A percentile compares a stretch with the other conserved stretches of the same genome.
Evolutionary conservation across 2,888 invertebrate species (phyloP).

Genomic region (Stramonita haemastoma): DNA sequence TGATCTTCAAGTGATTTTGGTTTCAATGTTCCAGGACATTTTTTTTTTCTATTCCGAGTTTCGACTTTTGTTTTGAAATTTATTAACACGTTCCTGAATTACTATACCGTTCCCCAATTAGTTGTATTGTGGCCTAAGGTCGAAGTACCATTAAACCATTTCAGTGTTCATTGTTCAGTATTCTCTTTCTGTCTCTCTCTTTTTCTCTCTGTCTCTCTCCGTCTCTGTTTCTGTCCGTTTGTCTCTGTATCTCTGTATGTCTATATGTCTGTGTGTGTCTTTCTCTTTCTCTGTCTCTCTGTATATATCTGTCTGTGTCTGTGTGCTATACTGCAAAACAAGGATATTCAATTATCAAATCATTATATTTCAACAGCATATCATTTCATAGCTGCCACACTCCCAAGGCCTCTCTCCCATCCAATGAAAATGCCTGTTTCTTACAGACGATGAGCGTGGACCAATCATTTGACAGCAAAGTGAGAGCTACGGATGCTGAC

Average conservation of each 20-base stretch:
- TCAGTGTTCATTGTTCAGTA: too few species aligned
- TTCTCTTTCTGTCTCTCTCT: not conserved
- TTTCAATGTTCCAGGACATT: too few species aligned
- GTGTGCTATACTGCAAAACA: not conserved
- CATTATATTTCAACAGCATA: not conserved
- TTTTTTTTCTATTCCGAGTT: too few species aligned
- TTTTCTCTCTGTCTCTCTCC: not conserved
- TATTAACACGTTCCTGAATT: too few species aligned
- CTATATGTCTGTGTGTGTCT: not conserved
- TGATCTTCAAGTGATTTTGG: too few species aligned
- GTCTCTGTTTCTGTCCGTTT: not conserved
- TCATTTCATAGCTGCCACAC: not conserved
- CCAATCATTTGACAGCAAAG: not conserved
- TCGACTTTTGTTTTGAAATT: too few species aligned
- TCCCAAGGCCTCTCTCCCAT: not conserved
- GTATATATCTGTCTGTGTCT: not conserved
- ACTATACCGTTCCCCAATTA: too few species aligned
- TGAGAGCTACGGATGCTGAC: slow-evolving; percentile 39
- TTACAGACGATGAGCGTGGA: slow-evolving; percentile 29
- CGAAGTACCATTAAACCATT: too few species aligned
- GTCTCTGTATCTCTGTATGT: not conserved
- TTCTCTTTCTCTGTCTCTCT: not conserved
- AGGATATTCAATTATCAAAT: not conserved
- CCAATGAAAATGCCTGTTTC: not conserved
- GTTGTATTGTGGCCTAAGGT: too few species aligned